These are phyloP conservation scores for Hydrotaea diabolus DNA, from an alignment of 2,888 invertebrate species.

Conservation along the genomic window DNA sequence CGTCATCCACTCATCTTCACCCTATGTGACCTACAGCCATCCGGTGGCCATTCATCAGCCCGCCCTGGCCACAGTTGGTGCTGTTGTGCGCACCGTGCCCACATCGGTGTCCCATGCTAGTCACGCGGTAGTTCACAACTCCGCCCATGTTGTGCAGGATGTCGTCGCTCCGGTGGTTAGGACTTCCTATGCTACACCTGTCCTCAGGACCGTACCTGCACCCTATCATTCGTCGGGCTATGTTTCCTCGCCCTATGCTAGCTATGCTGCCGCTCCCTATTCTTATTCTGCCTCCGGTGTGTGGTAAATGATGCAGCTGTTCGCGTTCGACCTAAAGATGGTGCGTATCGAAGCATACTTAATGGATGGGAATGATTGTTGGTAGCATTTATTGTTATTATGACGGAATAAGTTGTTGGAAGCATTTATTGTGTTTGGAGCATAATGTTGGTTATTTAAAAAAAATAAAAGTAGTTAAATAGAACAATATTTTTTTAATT, in stretches of 20 bases:
- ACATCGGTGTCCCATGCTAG: constrained; percentile 82
- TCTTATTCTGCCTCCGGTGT: constrained; percentile 63
- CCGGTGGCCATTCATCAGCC: constrained; percentile 71
- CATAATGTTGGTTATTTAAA: neutral
- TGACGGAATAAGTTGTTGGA: neutral
- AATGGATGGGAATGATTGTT: neutral
- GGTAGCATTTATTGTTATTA: neutral
- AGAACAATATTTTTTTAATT: neutral
- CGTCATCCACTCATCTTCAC: constrained; percentile 59
- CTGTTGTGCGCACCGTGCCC: constrained; percentile 76
- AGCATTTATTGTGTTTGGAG: neutral
- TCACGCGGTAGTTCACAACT: constrained; percentile 81
- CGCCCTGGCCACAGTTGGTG: constrained; percentile 72
- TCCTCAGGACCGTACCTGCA: constrained; percentile 57
- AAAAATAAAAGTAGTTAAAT: neutral
- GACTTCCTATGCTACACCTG: constrained; percentile 61
- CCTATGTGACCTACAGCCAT: constrained; percentile 66
- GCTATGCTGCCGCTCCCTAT: constrained; percentile 60
- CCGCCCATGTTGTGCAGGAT: constrained; percentile 77
- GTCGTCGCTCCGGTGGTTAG: constrained; percentile 73
- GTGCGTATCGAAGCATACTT: constrained; percentile 1
- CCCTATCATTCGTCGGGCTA: constrained; percentile 61
- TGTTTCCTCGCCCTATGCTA: constrained; percentile 66
- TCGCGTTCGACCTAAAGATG: neutral
- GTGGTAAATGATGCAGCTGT: constrained; percentile 69